These are phyloP conservation scores for Melanostigma gelatinosum DNA, from an alignment of 2,113 vertebrate genomes.

Conservation along the genomic window DNA sequence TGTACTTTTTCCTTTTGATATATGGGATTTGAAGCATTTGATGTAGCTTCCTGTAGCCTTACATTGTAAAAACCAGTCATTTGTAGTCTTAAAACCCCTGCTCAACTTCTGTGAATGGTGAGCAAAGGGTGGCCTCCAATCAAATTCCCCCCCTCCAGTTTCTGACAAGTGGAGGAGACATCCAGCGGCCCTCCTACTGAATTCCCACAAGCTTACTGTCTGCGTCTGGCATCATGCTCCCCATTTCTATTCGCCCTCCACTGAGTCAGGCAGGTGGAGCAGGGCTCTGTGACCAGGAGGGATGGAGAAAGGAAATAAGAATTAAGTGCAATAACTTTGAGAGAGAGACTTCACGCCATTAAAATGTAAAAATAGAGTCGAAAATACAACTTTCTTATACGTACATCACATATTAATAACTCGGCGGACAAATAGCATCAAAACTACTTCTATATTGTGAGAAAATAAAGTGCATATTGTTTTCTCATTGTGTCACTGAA, in stretches of 20 bases:
- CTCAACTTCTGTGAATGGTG: slow-evolving; percentile 42
- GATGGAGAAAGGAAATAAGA: neutral
- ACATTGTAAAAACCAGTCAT: slow-evolving; percentile 15
- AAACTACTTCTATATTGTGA: too few species aligned
- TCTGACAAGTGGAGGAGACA: slow-evolving; percentile 74
- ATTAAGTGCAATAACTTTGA: slow-evolving; percentile 20
- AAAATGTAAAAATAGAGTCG: neutral
- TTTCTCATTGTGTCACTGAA: too few species aligned
- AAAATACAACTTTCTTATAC: too few species aligned
- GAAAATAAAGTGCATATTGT: too few species aligned
- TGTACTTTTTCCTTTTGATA: neutral
- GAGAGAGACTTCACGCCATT: neutral
- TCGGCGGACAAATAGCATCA: too few species aligned
- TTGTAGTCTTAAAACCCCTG: slow-evolving; percentile 26
- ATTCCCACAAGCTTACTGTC: slow-evolving; percentile 69
- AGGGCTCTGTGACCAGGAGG: slow-evolving; percentile 28
- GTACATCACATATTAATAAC: too few species aligned
- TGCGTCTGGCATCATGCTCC: slow-evolving; percentile 66
- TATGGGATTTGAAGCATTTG: neutral
- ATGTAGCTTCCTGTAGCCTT: neutral
- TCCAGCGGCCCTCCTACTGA: slow-evolving; percentile 67
- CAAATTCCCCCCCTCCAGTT: slow-evolving; percentile 49
- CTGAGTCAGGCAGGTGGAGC: slow-evolving; percentile 45
- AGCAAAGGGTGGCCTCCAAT: slow-evolving; percentile 52
- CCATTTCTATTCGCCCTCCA: slow-evolving; percentile 67